A percentile compares a stretch with the other conserved stretches of the same genome.
Evolutionary conservation across 2,888 invertebrate genomes (phyloP).

Genomic region (Ophioninae sp.): DNA sequence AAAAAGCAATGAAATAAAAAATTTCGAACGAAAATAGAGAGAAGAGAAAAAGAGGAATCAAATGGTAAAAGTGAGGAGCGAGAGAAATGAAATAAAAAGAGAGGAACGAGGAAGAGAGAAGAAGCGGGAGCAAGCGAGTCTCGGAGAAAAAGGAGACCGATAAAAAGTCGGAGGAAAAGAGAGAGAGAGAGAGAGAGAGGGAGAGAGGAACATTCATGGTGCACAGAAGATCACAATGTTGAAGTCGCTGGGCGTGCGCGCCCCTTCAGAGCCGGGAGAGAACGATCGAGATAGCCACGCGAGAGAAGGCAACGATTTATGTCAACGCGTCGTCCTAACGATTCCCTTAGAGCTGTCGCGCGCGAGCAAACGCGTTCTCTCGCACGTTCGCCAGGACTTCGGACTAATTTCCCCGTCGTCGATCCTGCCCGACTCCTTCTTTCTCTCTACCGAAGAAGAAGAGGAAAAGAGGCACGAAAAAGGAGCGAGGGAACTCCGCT

Average conservation of each 20-base stretch:
- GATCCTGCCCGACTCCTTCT: slow-evolving; percentile 30
- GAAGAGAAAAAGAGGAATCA: no score
- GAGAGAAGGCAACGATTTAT: slow-evolving; percentile 61
- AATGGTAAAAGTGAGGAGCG: no score
- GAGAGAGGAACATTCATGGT: slow-evolving; percentile 16
- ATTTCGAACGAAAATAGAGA: no score
- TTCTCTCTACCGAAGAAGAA: slow-evolving; percentile 9
- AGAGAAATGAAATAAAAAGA: not conserved
- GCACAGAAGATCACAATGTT: slow-evolving; percentile 28
- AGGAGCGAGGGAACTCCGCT: not conserved
- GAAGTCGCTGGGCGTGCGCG: slow-evolving; percentile 38
- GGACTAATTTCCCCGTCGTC: slow-evolving; percentile 56
- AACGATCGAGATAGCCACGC: slow-evolving; percentile 47
- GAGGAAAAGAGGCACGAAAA: not conserved
- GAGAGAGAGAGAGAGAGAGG: slow-evolving; percentile 17
- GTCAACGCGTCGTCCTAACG: slow-evolving; percentile 62
- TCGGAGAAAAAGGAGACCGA: no score
- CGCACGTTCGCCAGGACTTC: slow-evolving; percentile 26
- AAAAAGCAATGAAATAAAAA: no score
- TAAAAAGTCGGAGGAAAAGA: not conserved
- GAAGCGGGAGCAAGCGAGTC: no score
- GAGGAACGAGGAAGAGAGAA: not conserved
- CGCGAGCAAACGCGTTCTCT: slow-evolving; percentile 18
- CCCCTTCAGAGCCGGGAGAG: slow-evolving; percentile 22
- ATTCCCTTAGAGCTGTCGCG: slow-evolving; percentile 62